phyloP scores from a whole-genome alignment of 2,888 invertebrate genomes.

The Apodemia duryi region DNA sequence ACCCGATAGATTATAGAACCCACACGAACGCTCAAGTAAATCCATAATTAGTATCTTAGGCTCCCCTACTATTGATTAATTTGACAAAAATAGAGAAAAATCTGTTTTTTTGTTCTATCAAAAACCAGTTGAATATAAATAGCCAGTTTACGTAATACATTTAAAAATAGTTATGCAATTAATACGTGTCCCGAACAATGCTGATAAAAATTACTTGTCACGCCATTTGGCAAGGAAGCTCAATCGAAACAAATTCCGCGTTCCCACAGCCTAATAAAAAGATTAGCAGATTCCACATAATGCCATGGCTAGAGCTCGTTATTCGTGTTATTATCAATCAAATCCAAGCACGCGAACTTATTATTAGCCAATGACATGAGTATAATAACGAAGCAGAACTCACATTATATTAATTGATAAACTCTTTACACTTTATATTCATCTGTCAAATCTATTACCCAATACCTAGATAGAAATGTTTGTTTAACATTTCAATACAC shows the following conservation, averaged over 20 bases:
- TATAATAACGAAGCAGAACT: too few species aligned
- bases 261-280: neutral
- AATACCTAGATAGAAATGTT: too few species aligned
- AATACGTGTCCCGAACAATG: neutral
- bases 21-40: too few species aligned
- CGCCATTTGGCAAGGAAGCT: conserved; percentile 2
- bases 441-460: too few species aligned
- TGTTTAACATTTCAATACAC: too few species aligned
- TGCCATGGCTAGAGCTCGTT: neutral
- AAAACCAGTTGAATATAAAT: neutral
- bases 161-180: neutral
- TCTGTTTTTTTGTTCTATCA: neutral
- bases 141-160: neutral
- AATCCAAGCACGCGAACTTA: conserved; percentile 1
- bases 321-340: neutral
- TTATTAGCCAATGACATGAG: neutral
- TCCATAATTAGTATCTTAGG: too few species aligned
- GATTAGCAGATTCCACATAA: conserved; percentile 9
- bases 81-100: too few species aligned
- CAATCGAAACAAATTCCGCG: conserved; percentile 6
- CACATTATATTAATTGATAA: too few species aligned
- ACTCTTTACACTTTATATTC: too few species aligned
- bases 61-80: too few species aligned
- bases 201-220: neutral
- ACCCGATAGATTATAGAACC: too few species aligned